Evolutionary conservation across 2,888 invertebrate species (phyloP).

Genomic region (Eristalis pertinax): DNA sequence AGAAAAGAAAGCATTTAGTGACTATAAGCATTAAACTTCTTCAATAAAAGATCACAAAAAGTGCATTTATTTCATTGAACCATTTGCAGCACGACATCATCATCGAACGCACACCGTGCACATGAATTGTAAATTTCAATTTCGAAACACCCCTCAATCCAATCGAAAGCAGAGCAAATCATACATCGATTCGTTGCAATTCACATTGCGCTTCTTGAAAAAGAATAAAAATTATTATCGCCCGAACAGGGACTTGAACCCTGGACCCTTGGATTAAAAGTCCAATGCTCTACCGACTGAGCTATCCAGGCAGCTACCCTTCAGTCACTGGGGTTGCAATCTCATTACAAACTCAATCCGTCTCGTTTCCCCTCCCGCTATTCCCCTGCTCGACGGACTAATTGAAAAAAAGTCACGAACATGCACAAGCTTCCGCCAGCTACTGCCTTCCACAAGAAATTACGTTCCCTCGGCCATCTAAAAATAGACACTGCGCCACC

Average conservation of each 20-base stretch:
- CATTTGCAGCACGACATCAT: no score
- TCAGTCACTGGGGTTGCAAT: not conserved
- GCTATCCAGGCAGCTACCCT: conserved; percentile 58
- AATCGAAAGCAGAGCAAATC: no score
- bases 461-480: conserved; percentile 15
- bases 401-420: not conserved
- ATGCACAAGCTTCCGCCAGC: not conserved
- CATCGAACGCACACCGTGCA: no score
- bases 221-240: conserved; percentile 36
- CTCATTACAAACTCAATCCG: not conserved
- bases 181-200: no score
- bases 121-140: no score
- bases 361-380: not conserved
- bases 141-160: no score
- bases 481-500: conserved; percentile 35
- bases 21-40: no score
- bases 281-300: conserved; percentile 70
- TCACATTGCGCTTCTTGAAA: not conserved
- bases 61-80: no score
- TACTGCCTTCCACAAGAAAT: conserved; percentile 25
- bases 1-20: no score
- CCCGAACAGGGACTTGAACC: conserved; percentile 69
- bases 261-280: conserved; percentile 71
- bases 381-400: not conserved
- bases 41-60: no score